These are phyloP conservation scores for Climacteris rufus DNA, from an alignment of 2,113 vertebrate species.

Conservation along the genomic window DNA sequence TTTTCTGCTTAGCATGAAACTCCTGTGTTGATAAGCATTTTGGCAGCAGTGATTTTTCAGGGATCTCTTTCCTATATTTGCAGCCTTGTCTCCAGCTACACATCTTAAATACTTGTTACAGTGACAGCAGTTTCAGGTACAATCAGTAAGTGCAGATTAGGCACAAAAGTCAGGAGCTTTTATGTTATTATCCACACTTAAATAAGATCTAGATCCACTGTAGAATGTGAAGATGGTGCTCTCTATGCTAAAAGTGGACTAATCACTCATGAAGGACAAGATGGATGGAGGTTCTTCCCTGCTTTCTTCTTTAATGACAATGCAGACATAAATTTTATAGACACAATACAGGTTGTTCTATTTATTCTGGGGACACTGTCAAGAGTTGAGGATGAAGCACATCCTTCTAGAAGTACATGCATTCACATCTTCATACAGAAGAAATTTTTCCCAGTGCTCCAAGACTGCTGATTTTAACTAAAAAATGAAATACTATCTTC, in stretches of 20 bases:
- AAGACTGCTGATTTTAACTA: not conserved
- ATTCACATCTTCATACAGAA: not conserved
- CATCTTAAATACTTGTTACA: not conserved
- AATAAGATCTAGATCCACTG: not conserved
- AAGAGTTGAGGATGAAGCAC: not conserved
- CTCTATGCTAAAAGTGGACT: not conserved
- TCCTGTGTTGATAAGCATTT: not conserved
- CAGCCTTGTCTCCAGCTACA: not conserved
- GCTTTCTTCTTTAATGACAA: not conserved
- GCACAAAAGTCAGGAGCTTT: not conserved
- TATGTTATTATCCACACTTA: not conserved
- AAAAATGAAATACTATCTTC: not conserved
- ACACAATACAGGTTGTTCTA: not conserved
- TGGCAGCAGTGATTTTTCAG: not conserved
- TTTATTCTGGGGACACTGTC: not conserved
- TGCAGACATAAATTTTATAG: not conserved
- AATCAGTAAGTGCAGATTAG: not conserved
- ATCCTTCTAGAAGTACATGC: not conserved
- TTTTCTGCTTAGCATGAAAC: not conserved
- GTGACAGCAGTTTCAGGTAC: not conserved
- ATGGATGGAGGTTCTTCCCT: not conserved
- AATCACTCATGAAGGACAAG: not conserved
- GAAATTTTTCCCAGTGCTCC: not conserved
- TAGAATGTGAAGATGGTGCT: not conserved
- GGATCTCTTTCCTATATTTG: not conserved